Evolutionary conservation across 2,113 vertebrate genomes (phyloP).

Genomic region (Chlamydotis undulata): DNA sequence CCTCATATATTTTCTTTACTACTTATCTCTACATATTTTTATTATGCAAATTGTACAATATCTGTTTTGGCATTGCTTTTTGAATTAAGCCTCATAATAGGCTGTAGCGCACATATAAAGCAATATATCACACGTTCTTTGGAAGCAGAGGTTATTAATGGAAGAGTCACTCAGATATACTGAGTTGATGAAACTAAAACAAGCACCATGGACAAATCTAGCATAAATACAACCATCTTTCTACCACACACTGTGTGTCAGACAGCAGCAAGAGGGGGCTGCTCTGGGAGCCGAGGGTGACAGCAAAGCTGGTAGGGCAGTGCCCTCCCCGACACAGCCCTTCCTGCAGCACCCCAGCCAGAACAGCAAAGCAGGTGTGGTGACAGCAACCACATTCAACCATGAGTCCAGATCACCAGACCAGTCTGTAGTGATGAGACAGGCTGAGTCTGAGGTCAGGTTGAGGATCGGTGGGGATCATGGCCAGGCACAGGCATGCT

Average conservation of each 20-base stretch:
- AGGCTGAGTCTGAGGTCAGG: not conserved
- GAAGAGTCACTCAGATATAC: not conserved
- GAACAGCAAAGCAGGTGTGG: not conserved
- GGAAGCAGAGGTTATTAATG: not conserved
- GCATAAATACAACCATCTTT: not conserved
- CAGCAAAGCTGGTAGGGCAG: not conserved
- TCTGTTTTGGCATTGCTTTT: not conserved
- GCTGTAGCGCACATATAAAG: not conserved
- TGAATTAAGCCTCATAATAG: not conserved
- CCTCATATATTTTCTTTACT: not conserved
- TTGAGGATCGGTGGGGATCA: not conserved
- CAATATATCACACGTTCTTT: not conserved
- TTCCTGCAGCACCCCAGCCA: not conserved
- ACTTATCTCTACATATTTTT: not conserved
- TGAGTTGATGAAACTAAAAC: not conserved
- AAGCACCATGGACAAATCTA: not conserved
- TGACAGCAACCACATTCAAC: not conserved
- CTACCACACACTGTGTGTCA: not conserved
- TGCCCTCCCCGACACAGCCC: fast-evolving
- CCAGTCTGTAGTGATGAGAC: not conserved
- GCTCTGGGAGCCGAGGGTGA: not conserved
- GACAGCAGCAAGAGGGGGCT: not conserved
- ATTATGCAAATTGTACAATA: not conserved
- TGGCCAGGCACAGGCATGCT: not conserved
- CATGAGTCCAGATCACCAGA: not conserved